Evolutionary conservation across 2,888 invertebrate species (phyloP).

Genomic region (Epistrophe grossulariae): DNA sequence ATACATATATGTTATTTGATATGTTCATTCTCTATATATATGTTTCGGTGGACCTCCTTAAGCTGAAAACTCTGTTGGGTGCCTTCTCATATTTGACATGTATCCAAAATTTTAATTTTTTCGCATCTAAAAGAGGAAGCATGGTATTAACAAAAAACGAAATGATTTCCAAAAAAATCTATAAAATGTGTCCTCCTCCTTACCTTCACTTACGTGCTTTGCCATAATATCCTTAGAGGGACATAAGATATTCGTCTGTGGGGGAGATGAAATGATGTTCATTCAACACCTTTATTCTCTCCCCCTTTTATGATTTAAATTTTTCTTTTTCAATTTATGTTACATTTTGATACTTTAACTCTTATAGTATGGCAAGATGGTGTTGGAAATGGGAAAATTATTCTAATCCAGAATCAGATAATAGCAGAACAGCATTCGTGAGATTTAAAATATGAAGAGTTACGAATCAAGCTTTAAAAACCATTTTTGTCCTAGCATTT

Average conservation of each 20-base stretch:
- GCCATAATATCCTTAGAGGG: slow-evolving; percentile 54
- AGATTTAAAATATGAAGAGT: no score
- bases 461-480: no score
- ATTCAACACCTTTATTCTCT: slow-evolving; percentile 74
- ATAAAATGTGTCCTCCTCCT: slow-evolving; percentile 70
- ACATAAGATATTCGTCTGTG: slow-evolving; percentile 70
- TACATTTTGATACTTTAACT: slow-evolving; percentile 13
- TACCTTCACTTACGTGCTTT: slow-evolving; percentile 53
- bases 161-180: slow-evolving; percentile 36
- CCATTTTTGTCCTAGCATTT: no score
- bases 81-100: slow-evolving; percentile 67
- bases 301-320: slow-evolving; percentile 54
- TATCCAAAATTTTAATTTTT: slow-evolving; percentile 71
- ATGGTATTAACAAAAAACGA: slow-evolving; percentile 42
- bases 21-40: slow-evolving; percentile 60
- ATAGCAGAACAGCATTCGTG: no score
- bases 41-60: slow-evolving; percentile 65
- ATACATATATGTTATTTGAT: slow-evolving; percentile 61
- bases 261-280: slow-evolving; percentile 75
- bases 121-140: slow-evolving; percentile 63
- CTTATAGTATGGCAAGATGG: not conserved
- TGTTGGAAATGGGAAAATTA: not conserved
- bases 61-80: slow-evolving; percentile 69
- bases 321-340: slow-evolving; percentile 43
- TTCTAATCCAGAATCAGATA: no score